phyloP scores from a whole-genome alignment of 2,888 invertebrate genomes.

The Hermodice carunculata region DNA sequence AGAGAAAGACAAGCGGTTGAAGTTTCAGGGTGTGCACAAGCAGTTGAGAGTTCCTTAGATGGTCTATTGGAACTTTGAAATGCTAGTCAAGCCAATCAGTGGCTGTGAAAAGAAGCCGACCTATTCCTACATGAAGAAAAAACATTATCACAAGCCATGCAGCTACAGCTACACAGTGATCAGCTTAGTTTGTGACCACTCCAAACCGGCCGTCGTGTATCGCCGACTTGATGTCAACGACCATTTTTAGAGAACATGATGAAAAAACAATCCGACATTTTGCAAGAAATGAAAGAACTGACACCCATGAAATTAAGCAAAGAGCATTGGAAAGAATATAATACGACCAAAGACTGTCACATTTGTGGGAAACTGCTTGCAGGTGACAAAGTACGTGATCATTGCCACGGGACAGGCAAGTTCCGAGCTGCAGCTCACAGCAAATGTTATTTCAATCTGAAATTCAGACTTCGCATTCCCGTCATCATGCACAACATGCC shows the following conservation, averaged over 20 bases:
- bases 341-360: neutral
- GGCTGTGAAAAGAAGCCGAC: neutral
- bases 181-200: no score
- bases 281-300: no score
- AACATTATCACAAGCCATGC: neutral
- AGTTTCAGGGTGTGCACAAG: no score
- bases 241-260: slow-evolving; percentile 1
- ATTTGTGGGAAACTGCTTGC: neutral
- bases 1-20: no score
- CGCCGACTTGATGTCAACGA: slow-evolving; percentile 19
- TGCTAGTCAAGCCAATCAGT: neutral
- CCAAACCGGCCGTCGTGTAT: no score
- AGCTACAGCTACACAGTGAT: no score
- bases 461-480: neutral
- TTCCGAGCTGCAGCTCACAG: slow-evolving; percentile 34
- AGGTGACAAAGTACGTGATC: slow-evolving; percentile 19
- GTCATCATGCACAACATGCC: slow-evolving; percentile 19
- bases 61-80: slow-evolving; percentile 11
- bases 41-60: neutral
- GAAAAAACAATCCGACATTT: neutral
- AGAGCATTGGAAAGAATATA: neutral
- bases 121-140: slow-evolving; percentile 6
- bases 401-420: slow-evolving; percentile 28
- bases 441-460: slow-evolving; percentile 1
- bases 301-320: neutral